Base-by-base conservation (phyloP, 2,113 vertebrate species). In the Lamprologus ornatipinnis region DNA sequence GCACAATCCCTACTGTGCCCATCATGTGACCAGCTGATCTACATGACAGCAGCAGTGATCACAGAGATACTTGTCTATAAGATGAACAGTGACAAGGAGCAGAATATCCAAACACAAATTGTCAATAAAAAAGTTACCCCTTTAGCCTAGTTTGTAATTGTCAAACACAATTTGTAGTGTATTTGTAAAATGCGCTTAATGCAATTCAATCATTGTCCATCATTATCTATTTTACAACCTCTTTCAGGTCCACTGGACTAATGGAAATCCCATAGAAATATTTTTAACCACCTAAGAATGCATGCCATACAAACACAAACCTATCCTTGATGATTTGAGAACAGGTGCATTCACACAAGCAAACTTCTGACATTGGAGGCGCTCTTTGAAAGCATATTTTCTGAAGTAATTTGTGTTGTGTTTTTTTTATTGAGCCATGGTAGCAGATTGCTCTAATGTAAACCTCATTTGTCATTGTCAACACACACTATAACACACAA, bases 391-490 rank as follows among this genome's bases (percentile, higher is more conserved):
- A 93, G 81, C 80, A 80, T 83, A 88, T 93, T 92, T 93, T 89
- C 93, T 85, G 80, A 88, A 90, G 94, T 92, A 90, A 95, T 91
- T 85, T 91, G 93, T 87, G 6, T 88, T 88, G 33, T 33, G 33
- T 45, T 45, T 45, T 47, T 89, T 95, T 89, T 82, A 90, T 90
- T 57, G 84, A 92, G 89, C 85, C 26, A 49, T 88, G 85, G 28
- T 54, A 91, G 90, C 91, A 94, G 94, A 95, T 93, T 95, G 94
- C 87, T 88, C 78, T 85, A 78, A 92, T 92, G 93, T 92, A 57
- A 85, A 73, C 55, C 93, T 92, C 91, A 94, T 95, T 93, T 87
- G 90, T 95, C 95, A 94, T 31, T 92, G 93, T 94, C 93, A 95
- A 5, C 58, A 54, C 82, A 7, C 80, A 19, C 73, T 42, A 54